These are phyloP conservation scores for Horisme vitalbata DNA, from an alignment of 2,888 invertebrate species.

Conservation along the genomic window DNA sequence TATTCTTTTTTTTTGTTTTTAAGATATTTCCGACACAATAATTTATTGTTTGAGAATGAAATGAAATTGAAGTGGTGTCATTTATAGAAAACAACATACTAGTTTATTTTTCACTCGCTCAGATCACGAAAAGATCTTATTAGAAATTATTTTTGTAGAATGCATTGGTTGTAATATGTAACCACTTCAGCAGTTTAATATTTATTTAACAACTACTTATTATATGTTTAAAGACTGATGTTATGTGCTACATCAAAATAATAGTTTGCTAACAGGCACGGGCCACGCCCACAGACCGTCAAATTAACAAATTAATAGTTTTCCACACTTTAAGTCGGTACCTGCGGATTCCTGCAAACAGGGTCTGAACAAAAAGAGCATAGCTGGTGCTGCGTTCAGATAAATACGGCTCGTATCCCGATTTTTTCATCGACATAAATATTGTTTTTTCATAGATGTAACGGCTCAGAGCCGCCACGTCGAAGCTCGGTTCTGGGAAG, in stretches of 20 bases:
- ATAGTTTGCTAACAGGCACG: constrained; percentile 43
- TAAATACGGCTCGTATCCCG: constrained; percentile 71
- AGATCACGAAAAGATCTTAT: too few species aligned
- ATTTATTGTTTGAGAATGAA: too few species aligned
- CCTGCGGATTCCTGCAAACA: constrained; percentile 76
- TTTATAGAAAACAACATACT: too few species aligned
- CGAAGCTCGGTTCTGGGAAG: constrained; percentile 73
- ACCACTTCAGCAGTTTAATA: too few species aligned
- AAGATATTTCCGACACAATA: too few species aligned
- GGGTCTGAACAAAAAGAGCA: constrained; percentile 71
- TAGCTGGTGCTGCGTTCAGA: constrained; percentile 70
- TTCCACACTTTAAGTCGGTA: constrained; percentile 59
- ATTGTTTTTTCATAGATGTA: constrained; percentile 78
- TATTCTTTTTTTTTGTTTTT: too few species aligned
- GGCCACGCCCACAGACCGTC: constrained; percentile 56
- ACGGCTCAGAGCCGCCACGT: constrained; percentile 75
- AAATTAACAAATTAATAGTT: constrained; percentile 70
- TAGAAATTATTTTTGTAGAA: too few species aligned
- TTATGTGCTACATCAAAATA: constrained; percentile 26
- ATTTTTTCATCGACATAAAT: constrained; percentile 80
- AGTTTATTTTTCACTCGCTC: too few species aligned
- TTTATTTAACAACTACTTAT: constrained; percentile 16
- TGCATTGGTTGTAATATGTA: background rate
- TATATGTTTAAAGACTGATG: constrained; percentile 18
- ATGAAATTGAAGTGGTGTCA: too few species aligned